Evolutionary conservation across 2,113 vertebrate genomes (phyloP).

Genomic region (Platycercus adscitus): DNA sequence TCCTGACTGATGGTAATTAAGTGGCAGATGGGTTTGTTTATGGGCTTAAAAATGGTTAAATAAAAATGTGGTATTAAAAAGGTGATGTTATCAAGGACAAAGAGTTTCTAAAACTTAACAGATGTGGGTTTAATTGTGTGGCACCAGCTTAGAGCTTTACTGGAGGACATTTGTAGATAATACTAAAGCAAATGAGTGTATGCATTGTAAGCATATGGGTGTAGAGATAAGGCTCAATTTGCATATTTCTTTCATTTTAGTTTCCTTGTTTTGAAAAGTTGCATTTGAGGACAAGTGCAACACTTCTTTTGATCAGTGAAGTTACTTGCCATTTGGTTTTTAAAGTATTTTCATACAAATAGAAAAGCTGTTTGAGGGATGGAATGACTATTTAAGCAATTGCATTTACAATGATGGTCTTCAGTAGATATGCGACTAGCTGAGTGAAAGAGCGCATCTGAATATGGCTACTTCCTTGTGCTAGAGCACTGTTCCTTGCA

Average conservation of each 20-base stretch:
- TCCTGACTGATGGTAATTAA: neutral
- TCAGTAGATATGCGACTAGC: neutral
- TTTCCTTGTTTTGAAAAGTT: neutral
- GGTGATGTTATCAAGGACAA: constrained; percentile 14
- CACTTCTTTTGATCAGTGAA: neutral
- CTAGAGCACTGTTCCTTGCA: neutral
- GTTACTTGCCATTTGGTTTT: neutral
- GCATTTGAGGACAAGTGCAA: neutral
- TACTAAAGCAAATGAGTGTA: neutral
- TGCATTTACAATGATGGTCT: neutral
- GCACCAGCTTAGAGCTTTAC: neutral
- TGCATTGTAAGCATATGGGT: neutral
- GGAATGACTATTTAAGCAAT: neutral
- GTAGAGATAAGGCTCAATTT: constrained; percentile 37
- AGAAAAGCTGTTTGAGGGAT: neutral
- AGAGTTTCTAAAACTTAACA: neutral
- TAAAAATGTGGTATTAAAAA: neutral
- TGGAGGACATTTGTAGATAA: constrained; percentile 18
- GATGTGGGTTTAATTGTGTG: constrained; percentile 16
- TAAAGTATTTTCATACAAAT: neutral
- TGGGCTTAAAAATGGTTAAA: neutral
- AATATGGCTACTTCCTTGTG: neutral
- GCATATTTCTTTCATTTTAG: constrained; percentile 23
- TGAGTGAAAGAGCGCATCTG: fast-evolving
- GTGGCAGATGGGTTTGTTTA: neutral